These are phyloP conservation scores for Nymphalis io DNA, from an alignment of 1,140 invertebrate species.

Conservation along the genomic window DNA sequence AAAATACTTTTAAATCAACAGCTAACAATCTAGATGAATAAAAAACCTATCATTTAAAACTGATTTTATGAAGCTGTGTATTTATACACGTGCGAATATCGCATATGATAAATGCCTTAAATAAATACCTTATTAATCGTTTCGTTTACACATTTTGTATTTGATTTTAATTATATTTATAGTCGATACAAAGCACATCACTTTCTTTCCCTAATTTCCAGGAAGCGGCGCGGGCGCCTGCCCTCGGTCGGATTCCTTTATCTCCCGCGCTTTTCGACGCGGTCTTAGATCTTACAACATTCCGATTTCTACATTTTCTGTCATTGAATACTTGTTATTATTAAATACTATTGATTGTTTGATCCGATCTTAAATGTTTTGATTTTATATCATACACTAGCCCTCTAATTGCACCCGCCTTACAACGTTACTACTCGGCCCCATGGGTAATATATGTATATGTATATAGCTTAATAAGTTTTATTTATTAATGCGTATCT, in stretches of 20 bases:
- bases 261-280: constrained; percentile 63
- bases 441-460: no score
- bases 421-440: no score
- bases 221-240: constrained; percentile 70
- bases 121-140: no score
- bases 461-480: no score
- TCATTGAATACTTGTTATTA: neutral
- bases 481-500: no score
- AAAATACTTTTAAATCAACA: constrained; percentile 6
- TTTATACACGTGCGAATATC: no score
- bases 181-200: constrained; percentile 33
- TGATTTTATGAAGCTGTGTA: no score
- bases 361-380: no score
- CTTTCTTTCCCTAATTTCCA: constrained; percentile 69
- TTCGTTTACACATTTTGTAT: neutral
- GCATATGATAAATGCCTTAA: no score
- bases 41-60: no score
- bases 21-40: neutral
- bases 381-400: no score
- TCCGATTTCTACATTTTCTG: constrained; percentile 3
- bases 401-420: no score
- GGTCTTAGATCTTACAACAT: constrained; percentile 48
- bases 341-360: neutral
- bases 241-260: constrained; percentile 61
- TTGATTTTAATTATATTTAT: neutral